Conservation (phyloP, 2,113 vertebrate genomes). For the Chaenocephalus aceratus region DNA sequence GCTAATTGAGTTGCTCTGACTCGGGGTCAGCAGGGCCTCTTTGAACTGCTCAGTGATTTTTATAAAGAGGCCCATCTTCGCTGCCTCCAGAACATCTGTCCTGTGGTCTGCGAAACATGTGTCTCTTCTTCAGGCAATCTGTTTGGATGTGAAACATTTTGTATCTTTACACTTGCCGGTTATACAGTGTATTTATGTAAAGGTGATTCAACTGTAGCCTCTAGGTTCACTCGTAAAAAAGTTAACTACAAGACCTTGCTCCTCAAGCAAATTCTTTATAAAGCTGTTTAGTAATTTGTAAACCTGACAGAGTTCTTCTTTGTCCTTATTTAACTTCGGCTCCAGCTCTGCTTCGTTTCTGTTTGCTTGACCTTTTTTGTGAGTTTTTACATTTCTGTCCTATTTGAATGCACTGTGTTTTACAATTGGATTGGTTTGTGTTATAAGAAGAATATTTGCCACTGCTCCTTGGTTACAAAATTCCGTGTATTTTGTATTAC, state of each 20-base stretch:
- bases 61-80: constrained; percentile 67
- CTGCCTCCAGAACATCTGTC: constrained; percentile 69
- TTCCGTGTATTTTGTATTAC: no score
- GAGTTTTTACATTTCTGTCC: not conserved
- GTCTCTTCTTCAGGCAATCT: constrained; percentile 46
- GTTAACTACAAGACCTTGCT: not conserved
- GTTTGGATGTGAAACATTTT: constrained; percentile 26
- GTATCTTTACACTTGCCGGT: constrained; percentile 16
- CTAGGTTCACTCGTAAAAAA: constrained; percentile 20
- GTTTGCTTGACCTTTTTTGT: no score
- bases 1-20: constrained; percentile 70
- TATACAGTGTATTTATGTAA: constrained; percentile 8
- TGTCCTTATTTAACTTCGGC: constrained; percentile 1
- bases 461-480: no score
- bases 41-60: constrained; percentile 65
- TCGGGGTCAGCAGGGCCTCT: constrained; percentile 63
- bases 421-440: no score
- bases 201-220: constrained; percentile 17
- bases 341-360: no score
- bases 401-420: no score
- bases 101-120: constrained; percentile 62
- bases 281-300: constrained; percentile 9
- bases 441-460: no score
- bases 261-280: not conserved
- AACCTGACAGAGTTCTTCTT: not conserved